These are phyloP conservation scores for Caenorhabditis imperialis DNA, from an alignment of 2,888 invertebrate species.

Conservation along the genomic window DNA sequence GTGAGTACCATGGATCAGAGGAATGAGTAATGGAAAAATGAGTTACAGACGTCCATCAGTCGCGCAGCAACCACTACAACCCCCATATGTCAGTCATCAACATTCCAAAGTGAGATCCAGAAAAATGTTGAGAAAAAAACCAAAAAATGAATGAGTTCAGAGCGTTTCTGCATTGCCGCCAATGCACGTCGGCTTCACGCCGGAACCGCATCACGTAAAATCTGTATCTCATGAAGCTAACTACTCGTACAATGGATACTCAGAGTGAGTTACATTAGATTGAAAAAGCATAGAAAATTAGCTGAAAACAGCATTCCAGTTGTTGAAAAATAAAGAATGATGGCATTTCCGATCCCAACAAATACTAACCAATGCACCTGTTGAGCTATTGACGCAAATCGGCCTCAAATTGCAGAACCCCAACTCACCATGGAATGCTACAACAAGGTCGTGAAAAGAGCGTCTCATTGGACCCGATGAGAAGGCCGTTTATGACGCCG, in stretches of 20 bases:
- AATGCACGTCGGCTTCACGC: slow-evolving; percentile 32
- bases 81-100: slow-evolving; percentile 40
- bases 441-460: slow-evolving; percentile 49
- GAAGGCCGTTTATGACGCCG: slow-evolving; percentile 36
- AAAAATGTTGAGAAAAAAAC: not conserved
- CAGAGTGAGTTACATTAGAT: slow-evolving; percentile 25
- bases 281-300: not conserved
- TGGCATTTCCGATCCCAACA: not conserved
- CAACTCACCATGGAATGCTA: slow-evolving; percentile 34
- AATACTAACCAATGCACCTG: no score
- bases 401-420: slow-evolving; percentile 20
- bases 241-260: slow-evolving; percentile 41
- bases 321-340: slow-evolving; percentile 4
- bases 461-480: slow-evolving; percentile 55
- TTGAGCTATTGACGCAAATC: no score
- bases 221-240: slow-evolving; percentile 57
- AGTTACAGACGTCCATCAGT: slow-evolving; percentile 26
- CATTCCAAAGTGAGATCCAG: slow-evolving; percentile 54
- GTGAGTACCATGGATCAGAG: slow-evolving; percentile 16
- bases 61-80: slow-evolving; percentile 15
- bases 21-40: slow-evolving; percentile 2
- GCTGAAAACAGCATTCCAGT: not conserved
- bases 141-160: slow-evolving; percentile 11
- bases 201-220: slow-evolving; percentile 49
- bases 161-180: slow-evolving; percentile 56